A percentile compares a stretch with the other conserved stretches of the same genome.
phyloP scores from a whole-genome alignment of 2,113 vertebrate species.

The Suricata suricatta region DNA sequence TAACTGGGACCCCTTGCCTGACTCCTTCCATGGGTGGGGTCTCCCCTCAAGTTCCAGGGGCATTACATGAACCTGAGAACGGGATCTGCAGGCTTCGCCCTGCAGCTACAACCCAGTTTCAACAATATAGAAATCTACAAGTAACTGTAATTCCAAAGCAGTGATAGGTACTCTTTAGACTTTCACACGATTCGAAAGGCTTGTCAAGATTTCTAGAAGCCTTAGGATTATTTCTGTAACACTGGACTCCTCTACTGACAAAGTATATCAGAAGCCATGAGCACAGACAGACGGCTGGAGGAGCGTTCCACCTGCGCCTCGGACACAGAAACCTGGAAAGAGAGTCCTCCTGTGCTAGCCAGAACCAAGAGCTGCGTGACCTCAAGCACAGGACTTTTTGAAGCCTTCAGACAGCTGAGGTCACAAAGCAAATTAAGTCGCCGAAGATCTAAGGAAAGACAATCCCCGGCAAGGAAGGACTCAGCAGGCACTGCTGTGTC shows the following conservation, averaged over 20 bases:
- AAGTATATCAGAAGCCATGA: background rate
- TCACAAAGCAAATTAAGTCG: background rate
- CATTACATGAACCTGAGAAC: background rate
- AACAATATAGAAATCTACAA: background rate
- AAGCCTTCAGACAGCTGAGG: background rate
- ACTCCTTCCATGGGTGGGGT: accelerated
- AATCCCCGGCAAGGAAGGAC: accelerated
- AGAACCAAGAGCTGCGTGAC: accelerated
- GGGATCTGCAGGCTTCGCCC: background rate
- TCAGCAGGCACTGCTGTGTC: accelerated
- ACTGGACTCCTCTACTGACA: background rate
- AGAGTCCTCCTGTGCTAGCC: background rate
- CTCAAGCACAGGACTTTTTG: background rate
- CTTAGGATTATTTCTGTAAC: background rate
- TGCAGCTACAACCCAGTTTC: background rate
- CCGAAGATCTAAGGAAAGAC: background rate
- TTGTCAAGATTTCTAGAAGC: background rate
- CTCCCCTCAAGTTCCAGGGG: background rate
- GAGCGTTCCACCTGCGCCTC: background rate
- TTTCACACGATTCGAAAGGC: background rate
- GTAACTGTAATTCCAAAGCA: background rate
- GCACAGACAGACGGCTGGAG: background rate
- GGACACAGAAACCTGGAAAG: background rate
- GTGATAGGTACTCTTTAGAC: too few relatives aligned
- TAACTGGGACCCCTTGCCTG: background rate